phyloP scores from a whole-genome alignment of 2,888 invertebrate species.

The Rutpela maculata region DNA sequence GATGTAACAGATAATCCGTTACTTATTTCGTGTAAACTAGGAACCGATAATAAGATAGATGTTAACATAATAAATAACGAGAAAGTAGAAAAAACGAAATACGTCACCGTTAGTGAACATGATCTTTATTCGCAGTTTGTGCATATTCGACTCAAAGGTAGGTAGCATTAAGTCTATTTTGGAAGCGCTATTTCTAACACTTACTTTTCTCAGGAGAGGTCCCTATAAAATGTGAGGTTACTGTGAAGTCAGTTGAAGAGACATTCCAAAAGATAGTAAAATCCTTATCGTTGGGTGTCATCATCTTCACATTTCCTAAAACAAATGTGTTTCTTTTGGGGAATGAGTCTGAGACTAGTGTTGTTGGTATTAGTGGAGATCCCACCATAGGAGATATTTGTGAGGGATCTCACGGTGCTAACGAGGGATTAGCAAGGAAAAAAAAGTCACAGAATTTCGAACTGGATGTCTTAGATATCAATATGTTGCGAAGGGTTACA shows the following conservation, averaged over 20 bases:
- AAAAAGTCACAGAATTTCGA: constrained; percentile 62
- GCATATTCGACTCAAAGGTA: constrained; percentile 79
- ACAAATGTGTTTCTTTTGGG: constrained; percentile 82
- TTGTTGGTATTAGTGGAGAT: constrained; percentile 76
- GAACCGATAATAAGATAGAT: constrained; percentile 77
- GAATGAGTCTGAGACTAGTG: constrained; percentile 76
- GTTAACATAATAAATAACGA: constrained; percentile 84
- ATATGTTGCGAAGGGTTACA: constrained; percentile 80
- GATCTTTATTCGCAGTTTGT: constrained; percentile 83
- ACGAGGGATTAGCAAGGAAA: constrained; percentile 64
- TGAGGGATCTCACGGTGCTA: constrained; percentile 61
- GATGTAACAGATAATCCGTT: constrained; percentile 89
- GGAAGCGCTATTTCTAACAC: background rate
- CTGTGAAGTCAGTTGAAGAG: constrained; percentile 77
- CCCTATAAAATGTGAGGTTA: constrained; percentile 80
- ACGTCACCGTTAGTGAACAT: constrained; percentile 79
- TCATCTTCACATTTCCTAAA: constrained; percentile 81
- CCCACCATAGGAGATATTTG: constrained; percentile 75
- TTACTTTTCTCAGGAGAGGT: constrained; percentile 74
- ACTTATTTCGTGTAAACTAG: constrained; percentile 77
- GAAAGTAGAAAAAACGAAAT: constrained; percentile 81
- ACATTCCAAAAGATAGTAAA: constrained; percentile 81
- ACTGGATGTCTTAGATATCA: constrained; percentile 77
- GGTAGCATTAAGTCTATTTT: too few relatives aligned
- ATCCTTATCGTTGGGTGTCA: constrained; percentile 71